These are phyloP conservation scores for Calypte anna DNA, from an alignment of 2,113 vertebrate species.

Conservation along the genomic window DNA sequence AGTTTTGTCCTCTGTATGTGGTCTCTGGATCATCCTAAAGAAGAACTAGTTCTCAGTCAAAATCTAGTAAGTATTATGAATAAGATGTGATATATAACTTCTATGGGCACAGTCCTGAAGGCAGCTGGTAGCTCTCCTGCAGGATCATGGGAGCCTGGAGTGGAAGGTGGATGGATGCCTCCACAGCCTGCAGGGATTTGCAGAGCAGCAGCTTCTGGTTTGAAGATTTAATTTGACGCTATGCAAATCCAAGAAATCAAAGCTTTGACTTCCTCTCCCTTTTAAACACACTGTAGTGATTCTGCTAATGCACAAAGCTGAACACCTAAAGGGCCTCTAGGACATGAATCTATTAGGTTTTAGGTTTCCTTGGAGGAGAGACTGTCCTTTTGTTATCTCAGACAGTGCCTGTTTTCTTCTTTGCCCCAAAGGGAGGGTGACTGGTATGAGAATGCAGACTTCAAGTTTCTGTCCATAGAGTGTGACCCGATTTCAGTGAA, in stretches of 20 bases:
- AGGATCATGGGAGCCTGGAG: not conserved
- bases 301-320: not conserved
- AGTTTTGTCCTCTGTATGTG: not conserved
- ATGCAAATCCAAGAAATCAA: not conserved
- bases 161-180: not conserved
- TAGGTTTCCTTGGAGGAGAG: not conserved
- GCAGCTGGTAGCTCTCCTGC: not conserved
- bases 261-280: not conserved
- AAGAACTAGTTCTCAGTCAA: not conserved
- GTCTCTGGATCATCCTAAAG: not conserved
- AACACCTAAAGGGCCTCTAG: not conserved
- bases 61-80: not conserved
- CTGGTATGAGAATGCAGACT: not conserved
- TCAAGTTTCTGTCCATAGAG: not conserved
- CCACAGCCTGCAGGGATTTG: not conserved
- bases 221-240: not conserved
- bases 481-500: not conserved
- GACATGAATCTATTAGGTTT: not conserved
- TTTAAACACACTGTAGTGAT: not conserved
- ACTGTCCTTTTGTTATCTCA: not conserved
- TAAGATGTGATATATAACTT: not conserved
- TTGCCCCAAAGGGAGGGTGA: not conserved
- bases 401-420: not conserved
- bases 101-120: accelerated
- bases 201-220: not conserved